These are phyloP conservation scores for Dynastes maya DNA, from an alignment of 2,888 invertebrate species.

Conservation along the genomic window DNA sequence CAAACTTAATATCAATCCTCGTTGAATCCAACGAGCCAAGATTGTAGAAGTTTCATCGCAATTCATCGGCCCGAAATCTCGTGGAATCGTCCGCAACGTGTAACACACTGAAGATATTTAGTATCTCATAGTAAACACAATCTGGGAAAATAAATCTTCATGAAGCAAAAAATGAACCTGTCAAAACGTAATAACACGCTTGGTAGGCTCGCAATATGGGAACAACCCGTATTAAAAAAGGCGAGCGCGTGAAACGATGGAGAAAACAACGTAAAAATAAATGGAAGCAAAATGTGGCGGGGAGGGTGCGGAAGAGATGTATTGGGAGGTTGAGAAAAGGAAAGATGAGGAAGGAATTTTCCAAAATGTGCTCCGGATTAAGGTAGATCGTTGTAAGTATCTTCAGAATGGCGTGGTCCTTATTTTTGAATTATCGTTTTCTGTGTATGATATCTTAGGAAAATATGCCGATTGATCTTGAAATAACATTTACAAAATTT, in stretches of 20 bases:
- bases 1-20: too few species aligned
- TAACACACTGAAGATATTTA: background rate
- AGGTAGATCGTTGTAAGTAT: too few species aligned
- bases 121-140: background rate
- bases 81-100: background rate
- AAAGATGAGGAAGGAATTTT: too few species aligned
- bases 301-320: background rate
- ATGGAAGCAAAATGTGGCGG: background rate
- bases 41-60: background rate
- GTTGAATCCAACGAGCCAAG: background rate
- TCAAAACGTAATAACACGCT: conserved; percentile 36
- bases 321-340: background rate
- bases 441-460: too few species aligned
- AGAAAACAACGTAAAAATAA: background rate
- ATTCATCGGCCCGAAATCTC: background rate
- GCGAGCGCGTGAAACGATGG: background rate
- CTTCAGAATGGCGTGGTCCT: too few species aligned
- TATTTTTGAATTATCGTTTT: too few species aligned
- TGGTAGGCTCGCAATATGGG: conserved; percentile 14
- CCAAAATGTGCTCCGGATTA: too few species aligned
- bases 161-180: conserved; percentile 23
- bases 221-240: conserved; percentile 5
- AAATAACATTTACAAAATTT: too few species aligned
- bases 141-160: conserved; percentile 23
- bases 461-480: too few species aligned